These are phyloP conservation scores for Napeogenes sylphis DNA, from an alignment of 2,888 invertebrate species.

Conservation along the genomic window DNA sequence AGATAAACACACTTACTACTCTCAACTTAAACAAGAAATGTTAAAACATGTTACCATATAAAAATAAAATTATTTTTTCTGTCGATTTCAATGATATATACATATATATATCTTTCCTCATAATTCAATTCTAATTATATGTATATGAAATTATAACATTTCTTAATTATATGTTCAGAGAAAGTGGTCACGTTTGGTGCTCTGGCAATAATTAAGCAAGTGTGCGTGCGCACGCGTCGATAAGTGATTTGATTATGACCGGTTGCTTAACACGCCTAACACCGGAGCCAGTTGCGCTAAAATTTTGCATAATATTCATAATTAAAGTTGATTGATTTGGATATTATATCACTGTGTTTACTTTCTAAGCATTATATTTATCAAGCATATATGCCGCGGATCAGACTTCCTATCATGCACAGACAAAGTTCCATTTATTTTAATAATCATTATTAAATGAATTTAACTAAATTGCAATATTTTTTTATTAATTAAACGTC, in stretches of 20 bases:
- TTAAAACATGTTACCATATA: too few species aligned
- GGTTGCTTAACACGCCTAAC: conserved; percentile 29
- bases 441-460: too few species aligned
- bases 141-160: neutral
- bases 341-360: neutral
- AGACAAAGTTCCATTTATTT: too few species aligned
- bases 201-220: conserved; percentile 17
- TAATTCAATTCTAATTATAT: neutral
- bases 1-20: neutral
- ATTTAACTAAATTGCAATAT: conserved; percentile 11
- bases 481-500: conserved; percentile 20
- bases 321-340: conserved; percentile 16
- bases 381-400: neutral
- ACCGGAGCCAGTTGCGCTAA: conserved; percentile 21
- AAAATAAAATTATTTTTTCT: too few species aligned
- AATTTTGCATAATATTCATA: conserved; percentile 25
- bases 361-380: conserved; percentile 7
- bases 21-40: too few species aligned
- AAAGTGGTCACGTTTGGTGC: conserved; percentile 13
- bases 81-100: too few species aligned
- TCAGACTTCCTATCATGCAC: conserved; percentile 1
- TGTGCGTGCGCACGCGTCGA: conserved; percentile 44
- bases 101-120: neutral
- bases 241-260: conserved; percentile 41
- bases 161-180: conserved; percentile 6